phyloP scores from a whole-genome alignment of 2,888 invertebrate genomes.

The Torymus aiolomorphi region DNA sequence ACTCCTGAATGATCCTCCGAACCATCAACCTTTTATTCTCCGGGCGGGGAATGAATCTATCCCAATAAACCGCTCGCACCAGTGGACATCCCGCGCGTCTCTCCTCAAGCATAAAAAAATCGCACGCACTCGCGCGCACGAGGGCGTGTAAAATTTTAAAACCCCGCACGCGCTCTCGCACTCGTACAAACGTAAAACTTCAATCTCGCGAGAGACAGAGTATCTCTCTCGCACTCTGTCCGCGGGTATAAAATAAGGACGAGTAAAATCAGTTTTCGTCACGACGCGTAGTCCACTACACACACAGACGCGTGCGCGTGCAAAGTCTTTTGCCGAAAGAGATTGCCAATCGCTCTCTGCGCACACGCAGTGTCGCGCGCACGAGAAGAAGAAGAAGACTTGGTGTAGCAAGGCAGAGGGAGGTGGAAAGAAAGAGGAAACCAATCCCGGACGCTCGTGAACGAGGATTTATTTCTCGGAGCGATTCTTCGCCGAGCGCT shows the following conservation, averaged over 20 bases:
- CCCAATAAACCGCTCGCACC: too few relatives aligned
- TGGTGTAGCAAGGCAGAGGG: neutral
- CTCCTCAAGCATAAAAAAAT: too few relatives aligned
- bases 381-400: neutral
- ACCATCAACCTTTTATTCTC: too few relatives aligned
- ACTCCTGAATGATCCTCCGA: too few relatives aligned
- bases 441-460: constrained; percentile 56
- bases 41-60: too few relatives aligned
- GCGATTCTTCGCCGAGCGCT: constrained; percentile 46
- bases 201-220: constrained; percentile 11
- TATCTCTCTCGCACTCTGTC: neutral
- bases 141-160: constrained; percentile 43
- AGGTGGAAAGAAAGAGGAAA: constrained; percentile 25
- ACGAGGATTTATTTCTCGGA: constrained; percentile 57
- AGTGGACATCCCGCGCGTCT: too few relatives aligned
- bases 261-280: constrained; percentile 40
- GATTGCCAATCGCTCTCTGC: constrained; percentile 46
- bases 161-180: neutral
- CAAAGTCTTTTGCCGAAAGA: neutral
- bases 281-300: constrained; percentile 26
- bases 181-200: constrained; percentile 22
- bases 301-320: too few relatives aligned
- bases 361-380: neutral
- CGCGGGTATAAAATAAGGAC: constrained; percentile 36
- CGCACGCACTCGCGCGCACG: neutral